Evolutionary conservation across 2,888 invertebrate species (phyloP).

Genomic region (Amblyjoppa fuscipennis): DNA sequence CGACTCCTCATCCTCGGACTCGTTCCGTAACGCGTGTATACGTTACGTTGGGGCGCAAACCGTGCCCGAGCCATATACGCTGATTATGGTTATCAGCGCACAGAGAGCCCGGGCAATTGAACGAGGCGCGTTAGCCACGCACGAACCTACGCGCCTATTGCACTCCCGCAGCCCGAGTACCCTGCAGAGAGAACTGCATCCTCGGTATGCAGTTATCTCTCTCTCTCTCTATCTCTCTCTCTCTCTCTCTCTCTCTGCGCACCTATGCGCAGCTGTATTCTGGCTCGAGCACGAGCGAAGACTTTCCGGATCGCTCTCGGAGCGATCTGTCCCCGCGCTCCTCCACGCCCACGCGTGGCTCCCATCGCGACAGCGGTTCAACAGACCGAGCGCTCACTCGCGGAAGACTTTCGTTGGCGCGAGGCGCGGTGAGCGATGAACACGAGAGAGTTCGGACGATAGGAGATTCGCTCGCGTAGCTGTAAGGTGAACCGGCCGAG

Average conservation of each 20-base stretch:
- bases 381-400: slow-evolving; percentile 14
- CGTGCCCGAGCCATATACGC: slow-evolving; percentile 63
- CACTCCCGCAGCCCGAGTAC: slow-evolving; percentile 40
- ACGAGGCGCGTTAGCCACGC: slow-evolving; percentile 79
- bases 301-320: slow-evolving; percentile 51
- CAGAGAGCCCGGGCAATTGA: slow-evolving; percentile 74
- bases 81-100: slow-evolving; percentile 78
- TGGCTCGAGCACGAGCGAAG: background rate
- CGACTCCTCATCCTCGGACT: slow-evolving; percentile 42
- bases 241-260: background rate
- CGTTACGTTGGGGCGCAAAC: slow-evolving; percentile 29
- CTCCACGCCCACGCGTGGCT: slow-evolving; percentile 50
- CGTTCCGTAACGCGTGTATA: slow-evolving; percentile 29
- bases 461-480: background rate
- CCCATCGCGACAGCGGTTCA: slow-evolving; percentile 32
- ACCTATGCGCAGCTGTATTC: background rate
- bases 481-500: background rate
- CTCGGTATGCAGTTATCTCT: background rate
- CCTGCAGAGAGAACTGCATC: slow-evolving; percentile 6
- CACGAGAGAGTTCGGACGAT: slow-evolving; percentile 10
- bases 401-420: background rate
- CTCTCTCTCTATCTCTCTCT: background rate
- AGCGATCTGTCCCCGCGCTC: slow-evolving; percentile 28
- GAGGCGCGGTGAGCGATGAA: background rate
- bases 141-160: slow-evolving; percentile 72